A percentile compares a stretch with the other conserved stretches of the same genome.
Evolutionary conservation across 2,113 vertebrate genomes (phyloP).

Genomic region (Cariama cristata): DNA sequence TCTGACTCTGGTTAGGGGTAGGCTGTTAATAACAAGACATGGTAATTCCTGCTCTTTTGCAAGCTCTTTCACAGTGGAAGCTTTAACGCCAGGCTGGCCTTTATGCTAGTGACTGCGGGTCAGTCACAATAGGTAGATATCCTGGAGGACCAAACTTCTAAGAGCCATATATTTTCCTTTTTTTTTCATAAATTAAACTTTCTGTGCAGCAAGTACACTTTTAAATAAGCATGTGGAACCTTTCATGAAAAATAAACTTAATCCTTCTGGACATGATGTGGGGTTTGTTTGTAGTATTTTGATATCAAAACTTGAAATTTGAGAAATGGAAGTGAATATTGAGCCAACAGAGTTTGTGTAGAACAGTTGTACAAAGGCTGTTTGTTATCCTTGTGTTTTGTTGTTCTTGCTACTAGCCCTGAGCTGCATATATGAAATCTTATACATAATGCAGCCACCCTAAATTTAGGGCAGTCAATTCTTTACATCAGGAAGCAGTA

Average conservation of each 20-base stretch:
- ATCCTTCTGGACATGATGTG: background rate
- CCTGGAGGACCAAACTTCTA: slow-evolving; percentile 42
- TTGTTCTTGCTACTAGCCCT: background rate
- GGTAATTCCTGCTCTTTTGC: background rate
- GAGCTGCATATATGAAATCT: background rate
- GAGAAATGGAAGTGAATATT: background rate
- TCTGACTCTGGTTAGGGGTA: background rate
- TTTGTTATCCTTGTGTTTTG: background rate
- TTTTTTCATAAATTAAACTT: background rate
- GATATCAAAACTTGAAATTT: background rate
- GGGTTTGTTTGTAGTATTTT: slow-evolving; percentile 16
- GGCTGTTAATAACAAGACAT: background rate
- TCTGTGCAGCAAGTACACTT: background rate
- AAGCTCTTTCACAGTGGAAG: background rate
- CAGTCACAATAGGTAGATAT: slow-evolving; percentile 31
- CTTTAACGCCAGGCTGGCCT: slow-evolving; percentile 34
- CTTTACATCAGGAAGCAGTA: background rate
- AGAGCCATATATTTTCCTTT: background rate
- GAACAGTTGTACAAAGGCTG: background rate
- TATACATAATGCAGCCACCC: background rate
- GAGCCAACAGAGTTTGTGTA: background rate
- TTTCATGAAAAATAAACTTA: slow-evolving; percentile 43
- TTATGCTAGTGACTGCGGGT: slow-evolving; percentile 45
- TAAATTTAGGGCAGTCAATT: background rate
- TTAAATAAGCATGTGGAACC: slow-evolving; percentile 16